A percentile compares a stretch with the other conserved stretches of the same genome.
phyloP scores from a whole-genome alignment of 2,113 vertebrate genomes.

The Epinephelus fuscoguttatus region DNA sequence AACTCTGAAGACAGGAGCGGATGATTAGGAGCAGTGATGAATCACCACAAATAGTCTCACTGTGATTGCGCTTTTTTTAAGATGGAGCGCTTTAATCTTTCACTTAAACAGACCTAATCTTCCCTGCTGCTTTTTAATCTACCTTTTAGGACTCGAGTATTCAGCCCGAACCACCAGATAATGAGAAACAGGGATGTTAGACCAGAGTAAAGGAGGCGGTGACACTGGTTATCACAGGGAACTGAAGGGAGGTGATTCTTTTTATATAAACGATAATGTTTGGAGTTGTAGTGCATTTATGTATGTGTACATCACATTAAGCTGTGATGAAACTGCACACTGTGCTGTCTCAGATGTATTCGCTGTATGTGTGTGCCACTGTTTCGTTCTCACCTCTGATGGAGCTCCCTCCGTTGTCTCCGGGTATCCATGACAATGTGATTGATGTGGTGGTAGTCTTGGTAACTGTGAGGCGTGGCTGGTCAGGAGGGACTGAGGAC shows the following conservation, averaged over 20 bases:
- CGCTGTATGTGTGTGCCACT: background rate
- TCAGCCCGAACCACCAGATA: conserved; percentile 47
- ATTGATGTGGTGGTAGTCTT: conserved; percentile 99
- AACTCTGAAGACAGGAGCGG: conserved; percentile 37
- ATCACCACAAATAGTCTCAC: conserved; percentile 54
- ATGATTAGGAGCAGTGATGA: conserved; percentile 66
- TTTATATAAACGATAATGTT: background rate
- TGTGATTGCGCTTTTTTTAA: conserved; percentile 63
- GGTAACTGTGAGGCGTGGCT: conserved; percentile 97
- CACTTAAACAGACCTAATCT: conserved; percentile 72
- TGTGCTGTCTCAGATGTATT: conserved; percentile 66
- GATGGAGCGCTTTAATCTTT: conserved; percentile 79
- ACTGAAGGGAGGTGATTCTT: conserved; percentile 21
- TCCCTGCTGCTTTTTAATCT: conserved; percentile 71
- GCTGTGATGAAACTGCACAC: conserved; percentile 89
- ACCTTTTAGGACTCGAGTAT: conserved; percentile 30
- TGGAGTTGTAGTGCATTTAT: conserved; percentile 1
- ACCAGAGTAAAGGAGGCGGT: conserved; percentile 12
- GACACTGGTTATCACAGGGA: conserved; percentile 29
- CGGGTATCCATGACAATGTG: conserved; percentile 97
- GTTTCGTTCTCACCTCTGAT: conserved; percentile 90
- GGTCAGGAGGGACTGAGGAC: conserved; percentile 94
- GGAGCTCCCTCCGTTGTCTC: conserved; percentile 98
- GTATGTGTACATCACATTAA: conserved; percentile 58
- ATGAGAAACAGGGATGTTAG: conserved; percentile 44